Evolutionary conservation across 2,888 invertebrate species (phyloP), one percentile per base, ranked within the genome.

Genomic region (Belgica antarctica): DNA sequence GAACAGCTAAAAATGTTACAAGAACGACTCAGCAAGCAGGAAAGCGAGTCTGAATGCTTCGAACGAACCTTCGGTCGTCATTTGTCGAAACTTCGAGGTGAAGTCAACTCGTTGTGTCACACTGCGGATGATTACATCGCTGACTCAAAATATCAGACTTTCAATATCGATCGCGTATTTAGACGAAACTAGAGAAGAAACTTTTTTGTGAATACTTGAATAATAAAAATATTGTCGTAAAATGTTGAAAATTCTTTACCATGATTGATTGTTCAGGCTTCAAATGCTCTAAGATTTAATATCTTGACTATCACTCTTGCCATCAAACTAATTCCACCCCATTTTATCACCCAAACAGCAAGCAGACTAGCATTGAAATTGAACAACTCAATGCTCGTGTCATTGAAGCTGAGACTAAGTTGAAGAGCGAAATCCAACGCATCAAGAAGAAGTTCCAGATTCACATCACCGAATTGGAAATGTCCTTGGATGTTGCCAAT

Each of bases 361-460:
- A 96, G 84, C 94, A 94, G 85, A 93, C 95, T 81, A 92, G 94
- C 85, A 94, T 96, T 81, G 96, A 97, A 85, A 95, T 97, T 80
- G 96, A 96, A 83, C 94, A 95, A 82, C 84, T 96, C 82, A 94
- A 85, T 80, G 92, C 94, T 76, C 94, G 96, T 76, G 91, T 97
- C 75, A 92, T 94, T 73, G 96, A 97, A 80, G 95, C 96, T 73
- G 96, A 97, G 83, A 94, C 94, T 75, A 93, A 89, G 81, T 85
- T 97, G 81, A 96, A 96, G 87, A 89, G 94, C 77, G 96, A 97
- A 82, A 93, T 97, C 71, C 87, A 88, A 74, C 93, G 96, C 83
- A 92, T 97, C 84, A 96, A 96, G 90, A 97, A 97, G 94, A 97
- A 97, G 91, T 85, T 96, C 80, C 96, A 96, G 84, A 92, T 96